Conservation (phyloP, 2,797 vertebrate species). For the Ptychadena robeensis region DNA sequence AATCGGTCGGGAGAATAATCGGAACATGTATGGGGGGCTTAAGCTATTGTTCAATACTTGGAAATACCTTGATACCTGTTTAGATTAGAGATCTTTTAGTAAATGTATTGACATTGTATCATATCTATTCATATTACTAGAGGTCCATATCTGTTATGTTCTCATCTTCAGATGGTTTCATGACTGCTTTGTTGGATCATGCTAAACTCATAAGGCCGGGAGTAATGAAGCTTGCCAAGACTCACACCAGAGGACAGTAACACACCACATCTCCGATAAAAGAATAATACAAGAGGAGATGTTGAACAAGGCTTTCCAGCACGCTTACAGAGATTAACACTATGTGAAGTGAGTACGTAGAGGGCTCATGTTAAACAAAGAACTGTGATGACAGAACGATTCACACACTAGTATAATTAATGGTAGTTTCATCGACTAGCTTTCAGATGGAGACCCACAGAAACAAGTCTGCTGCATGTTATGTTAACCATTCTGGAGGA, state of each 20-base stretch:
- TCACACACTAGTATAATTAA: constrained; percentile 36
- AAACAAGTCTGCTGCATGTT: constrained; percentile 1
- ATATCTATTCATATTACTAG: neutral
- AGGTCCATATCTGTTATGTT: neutral
- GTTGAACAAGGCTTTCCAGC: constrained; percentile 25
- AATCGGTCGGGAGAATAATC: no score
- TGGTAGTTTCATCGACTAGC: constrained; percentile 40
- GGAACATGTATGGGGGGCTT: no score
- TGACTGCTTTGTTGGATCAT: neutral
- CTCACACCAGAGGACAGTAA: constrained; percentile 32
- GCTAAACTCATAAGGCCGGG: neutral
- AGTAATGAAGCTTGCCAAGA: constrained; percentile 19
- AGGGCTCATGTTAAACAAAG: constrained; percentile 16
- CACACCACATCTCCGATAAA: constrained; percentile 26
- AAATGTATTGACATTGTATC: neutral
- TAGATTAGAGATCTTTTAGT: no score
- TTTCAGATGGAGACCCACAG: constrained; percentile 22
- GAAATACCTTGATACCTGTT: no score
- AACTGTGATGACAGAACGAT: constrained; percentile 37
- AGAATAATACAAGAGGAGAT: constrained; percentile 30
- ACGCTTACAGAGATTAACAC: constrained; percentile 19
- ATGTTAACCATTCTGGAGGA: neutral
- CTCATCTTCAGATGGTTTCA: neutral
- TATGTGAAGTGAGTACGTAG: constrained; percentile 16
- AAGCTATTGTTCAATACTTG: no score